A percentile compares a stretch with the other conserved stretches of the same genome.
phyloP scores from a whole-genome alignment of 2,888 invertebrate species.

The Zeuzera pyrina region DNA sequence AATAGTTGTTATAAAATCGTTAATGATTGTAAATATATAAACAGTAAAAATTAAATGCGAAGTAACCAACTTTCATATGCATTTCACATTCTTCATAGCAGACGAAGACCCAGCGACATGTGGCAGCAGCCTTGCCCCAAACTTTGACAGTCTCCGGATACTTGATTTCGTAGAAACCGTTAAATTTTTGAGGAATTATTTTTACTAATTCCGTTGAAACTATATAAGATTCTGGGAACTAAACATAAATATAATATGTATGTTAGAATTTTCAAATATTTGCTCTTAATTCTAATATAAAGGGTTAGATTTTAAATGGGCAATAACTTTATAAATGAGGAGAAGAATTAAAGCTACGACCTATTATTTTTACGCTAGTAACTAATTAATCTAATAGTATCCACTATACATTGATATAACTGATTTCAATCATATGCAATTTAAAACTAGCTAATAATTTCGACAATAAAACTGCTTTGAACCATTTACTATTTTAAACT shows the following conservation, averaged over 20 bases:
- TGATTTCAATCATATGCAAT: no score
- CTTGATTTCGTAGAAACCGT: slow-evolving; percentile 53
- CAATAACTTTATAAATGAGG: no score
- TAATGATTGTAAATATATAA: neutral
- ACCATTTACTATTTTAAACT: no score
- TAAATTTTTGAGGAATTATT: slow-evolving; percentile 47
- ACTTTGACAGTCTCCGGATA: slow-evolving; percentile 47
- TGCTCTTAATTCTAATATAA: no score
- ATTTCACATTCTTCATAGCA: slow-evolving; percentile 55
- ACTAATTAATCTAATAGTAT: no score
- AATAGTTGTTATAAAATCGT: neutral
- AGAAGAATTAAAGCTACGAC: no score
- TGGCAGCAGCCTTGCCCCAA: slow-evolving; percentile 58
- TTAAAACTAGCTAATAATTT: no score
- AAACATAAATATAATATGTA: neutral
- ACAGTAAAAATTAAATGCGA: neutral
- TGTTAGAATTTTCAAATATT: no score
- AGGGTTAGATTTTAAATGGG: no score
- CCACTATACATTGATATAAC: no score
- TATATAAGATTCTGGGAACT: slow-evolving; percentile 48
- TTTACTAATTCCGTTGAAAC: slow-evolving; percentile 46
- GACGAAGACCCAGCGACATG: slow-evolving; percentile 47
- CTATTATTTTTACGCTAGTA: no score
- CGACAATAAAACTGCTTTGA: no score
- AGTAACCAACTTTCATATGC: slow-evolving; percentile 35